Evolutionary conservation across 2,113 vertebrate genomes (phyloP).

Genomic region (Orycteropus afer): DNA sequence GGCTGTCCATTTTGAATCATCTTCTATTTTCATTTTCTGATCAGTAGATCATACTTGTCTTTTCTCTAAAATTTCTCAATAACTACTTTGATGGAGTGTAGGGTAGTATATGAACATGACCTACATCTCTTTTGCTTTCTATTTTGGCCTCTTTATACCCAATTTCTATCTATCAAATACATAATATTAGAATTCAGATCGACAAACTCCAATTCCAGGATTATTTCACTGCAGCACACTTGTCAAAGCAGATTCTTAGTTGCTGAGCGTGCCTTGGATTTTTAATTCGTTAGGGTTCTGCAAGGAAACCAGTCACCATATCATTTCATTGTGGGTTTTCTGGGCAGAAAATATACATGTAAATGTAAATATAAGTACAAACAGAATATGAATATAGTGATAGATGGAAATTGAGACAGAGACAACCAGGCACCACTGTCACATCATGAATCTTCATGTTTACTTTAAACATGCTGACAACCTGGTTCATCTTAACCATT

Average conservation of each 20-base stretch:
- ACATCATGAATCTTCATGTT: neutral
- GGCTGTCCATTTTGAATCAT: neutral
- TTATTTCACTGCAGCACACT: no score
- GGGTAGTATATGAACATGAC: neutral
- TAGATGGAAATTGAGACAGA: no score
- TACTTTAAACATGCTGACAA: neutral
- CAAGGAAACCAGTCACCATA: no score
- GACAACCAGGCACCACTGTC: neutral
- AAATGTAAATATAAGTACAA: no score
- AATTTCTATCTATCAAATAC: neutral
- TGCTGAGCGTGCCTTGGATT: no score
- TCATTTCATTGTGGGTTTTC: no score
- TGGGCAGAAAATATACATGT: no score
- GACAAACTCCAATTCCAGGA: no score
- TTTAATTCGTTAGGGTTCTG: no score
- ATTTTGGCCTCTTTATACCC: neutral
- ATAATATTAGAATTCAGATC: no score
- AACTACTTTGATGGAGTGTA: neutral
- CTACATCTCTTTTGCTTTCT: neutral
- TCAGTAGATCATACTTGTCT: neutral
- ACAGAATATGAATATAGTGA: no score
- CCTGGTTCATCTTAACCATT: neutral
- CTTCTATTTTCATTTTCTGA: neutral
- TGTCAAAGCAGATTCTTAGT: no score
- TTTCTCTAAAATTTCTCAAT: neutral